Evolutionary conservation across 2,113 vertebrate species (phyloP), one percentile per base, ranked within the genome.

Genomic region (Polyodon spathula): DNA sequence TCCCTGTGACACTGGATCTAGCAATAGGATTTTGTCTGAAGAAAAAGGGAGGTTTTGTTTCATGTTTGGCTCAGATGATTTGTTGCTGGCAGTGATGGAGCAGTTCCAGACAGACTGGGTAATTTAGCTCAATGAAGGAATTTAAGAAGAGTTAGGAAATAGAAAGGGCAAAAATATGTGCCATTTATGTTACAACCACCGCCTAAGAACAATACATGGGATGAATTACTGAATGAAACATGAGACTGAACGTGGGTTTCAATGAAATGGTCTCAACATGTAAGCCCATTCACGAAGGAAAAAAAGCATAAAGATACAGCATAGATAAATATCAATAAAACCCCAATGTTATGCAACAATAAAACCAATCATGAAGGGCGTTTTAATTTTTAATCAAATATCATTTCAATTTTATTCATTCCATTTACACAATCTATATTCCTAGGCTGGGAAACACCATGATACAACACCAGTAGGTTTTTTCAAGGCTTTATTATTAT

Each of bases 21-120:
- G 58, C 43, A 16, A 6, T 37, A 41, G 42, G 27, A 37, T 39
- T 52, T 43, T 48, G 38, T 37, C 37, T 6, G 37, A 10, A 50
- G n/a, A 52, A n/a, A 50, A 60, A 60, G 37, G 48, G 40, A 54
- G 51, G 59, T 39, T 53, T 53, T 61, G 59, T 52, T 53, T 53
- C 46, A 53, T n/a, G 48, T 37, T 39, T 61, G 39, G 48, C 46
- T 11, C 14, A 6, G 37, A 53, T 51, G 40, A 61, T 27, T 61
- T 50, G 2, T 41, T 52, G 46, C 48, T 40, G 11, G 52, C 37
- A 61, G 59, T 53, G 59, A 53, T 42, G 63, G 17, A 43, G 5
- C 14, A 27, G 3, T n/a, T 46, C 56, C 56, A 59, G 48, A 10
- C 48, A 27, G 56, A 42, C 46, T 37, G 56, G 53, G 46, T 14